Evolutionary conservation across 2,797 vertebrate genomes (phyloP).

Genomic region (Anguilla marmorata): DNA sequence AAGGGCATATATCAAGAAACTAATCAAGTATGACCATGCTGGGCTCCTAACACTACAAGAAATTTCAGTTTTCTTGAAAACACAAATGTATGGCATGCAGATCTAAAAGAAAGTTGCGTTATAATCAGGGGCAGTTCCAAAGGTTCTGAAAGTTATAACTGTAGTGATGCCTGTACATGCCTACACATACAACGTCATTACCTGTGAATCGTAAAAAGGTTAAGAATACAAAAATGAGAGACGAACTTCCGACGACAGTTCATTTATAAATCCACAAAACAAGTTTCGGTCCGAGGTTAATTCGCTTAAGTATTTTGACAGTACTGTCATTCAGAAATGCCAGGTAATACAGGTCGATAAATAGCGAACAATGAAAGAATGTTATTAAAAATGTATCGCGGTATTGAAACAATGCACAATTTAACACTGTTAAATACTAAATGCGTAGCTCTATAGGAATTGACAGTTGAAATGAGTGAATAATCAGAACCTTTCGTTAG

Average conservation of each 20-base stretch:
- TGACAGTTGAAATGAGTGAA: background rate
- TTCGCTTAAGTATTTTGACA: background rate
- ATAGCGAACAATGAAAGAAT: background rate
- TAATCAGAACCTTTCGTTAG: constrained; percentile 57
- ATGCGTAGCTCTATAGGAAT: background rate
- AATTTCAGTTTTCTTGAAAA: background rate
- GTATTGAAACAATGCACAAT: background rate
- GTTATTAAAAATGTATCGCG: background rate
- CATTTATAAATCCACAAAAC: background rate
- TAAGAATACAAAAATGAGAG: background rate
- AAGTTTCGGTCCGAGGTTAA: background rate
- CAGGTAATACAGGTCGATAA: background rate
- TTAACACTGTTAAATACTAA: background rate
- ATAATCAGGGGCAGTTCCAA: background rate
- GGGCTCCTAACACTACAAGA: background rate
- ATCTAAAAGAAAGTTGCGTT: background rate
- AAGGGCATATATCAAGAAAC: background rate
- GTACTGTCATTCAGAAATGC: background rate
- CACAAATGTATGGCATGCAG: background rate
- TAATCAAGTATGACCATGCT: background rate
- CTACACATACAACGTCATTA: background rate
- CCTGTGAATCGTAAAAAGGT: background rate
- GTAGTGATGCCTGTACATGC: background rate
- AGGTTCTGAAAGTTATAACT: background rate
- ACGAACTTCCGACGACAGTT: background rate